Evolutionary conservation across 2,113 vertebrate genomes (phyloP), one percentile per base, ranked within the genome.

Genomic region (Lepisosteus oculatus): DNA sequence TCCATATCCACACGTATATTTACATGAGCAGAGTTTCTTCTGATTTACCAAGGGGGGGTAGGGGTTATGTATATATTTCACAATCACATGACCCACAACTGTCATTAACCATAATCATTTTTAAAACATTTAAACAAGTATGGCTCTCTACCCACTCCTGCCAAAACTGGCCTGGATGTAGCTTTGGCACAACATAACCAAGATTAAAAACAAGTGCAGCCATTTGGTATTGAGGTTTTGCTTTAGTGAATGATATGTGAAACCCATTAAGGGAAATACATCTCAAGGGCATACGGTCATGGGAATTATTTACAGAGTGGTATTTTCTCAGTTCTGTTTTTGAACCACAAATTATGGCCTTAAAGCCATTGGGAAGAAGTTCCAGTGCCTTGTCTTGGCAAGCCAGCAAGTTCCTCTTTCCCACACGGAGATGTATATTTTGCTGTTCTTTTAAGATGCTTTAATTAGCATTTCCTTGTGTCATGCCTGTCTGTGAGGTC

Each of bases 261-360:
- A 57, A 17, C 47, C 51, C 17, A 41, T 6, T 41, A 11, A 3
- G 11, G 55, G 14, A 45, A 61, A 51, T 65, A 29, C 73, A 62
- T 11, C n/a, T 63, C 61, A 43, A 15, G 55, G 47, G 63, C 12
- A 8, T 29, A 17, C 13, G 45, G 62, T 55, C 15, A 13, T 73
- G 43, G 43, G 68, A 55, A 66, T 73, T 66, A 44, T 71, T 62
- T 74, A 54, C 70, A 70, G 70, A 75, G 61, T 67, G 61, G 45
- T 51, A 17, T 67, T 79, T 78, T 75, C 59, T 72, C 41, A 42
- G 68, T 70, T 73, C 45, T 59, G 51, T 72, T 61, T 59, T 57
- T 68, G 43, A 63, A 68, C 73, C 79, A 77, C 75, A 79, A 71
- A 77, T 78, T 29, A 79, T 15, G 73, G 62, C 67, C 61, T 67